These are phyloP conservation scores for Pterobdella sp. DNA, from an alignment of 2,888 invertebrate species.

Conservation along the genomic window DNA sequence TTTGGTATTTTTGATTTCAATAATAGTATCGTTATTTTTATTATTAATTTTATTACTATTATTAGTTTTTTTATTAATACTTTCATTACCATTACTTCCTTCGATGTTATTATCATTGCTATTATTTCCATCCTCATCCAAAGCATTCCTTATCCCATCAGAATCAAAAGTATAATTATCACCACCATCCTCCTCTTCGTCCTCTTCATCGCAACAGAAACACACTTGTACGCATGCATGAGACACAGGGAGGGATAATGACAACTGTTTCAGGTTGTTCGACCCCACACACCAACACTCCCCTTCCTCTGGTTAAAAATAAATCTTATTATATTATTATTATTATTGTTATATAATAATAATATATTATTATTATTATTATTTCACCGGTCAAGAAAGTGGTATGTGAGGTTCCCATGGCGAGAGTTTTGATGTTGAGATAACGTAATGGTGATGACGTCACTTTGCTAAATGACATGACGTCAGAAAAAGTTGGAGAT, in stretches of 20 bases:
- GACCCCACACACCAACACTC: conserved; percentile 48
- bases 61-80: neutral
- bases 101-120: conserved; percentile 35
- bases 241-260: conserved; percentile 37
- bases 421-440: conserved; percentile 41
- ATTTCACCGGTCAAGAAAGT: conserved; percentile 48
- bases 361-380: neutral
- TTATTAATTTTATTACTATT: neutral
- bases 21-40: too few species aligned
- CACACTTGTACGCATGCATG: neutral
- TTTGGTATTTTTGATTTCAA: too few species aligned
- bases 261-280: conserved; percentile 50
- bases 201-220: neutral
- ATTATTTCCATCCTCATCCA: conserved; percentile 38
- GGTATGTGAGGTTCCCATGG: conserved; percentile 48
- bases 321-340: neutral
- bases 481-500: conserved; percentile 42
- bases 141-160: conserved; percentile 39
- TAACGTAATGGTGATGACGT: conserved; percentile 41
- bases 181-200: neutral
- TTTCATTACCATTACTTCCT: neutral
- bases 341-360: neutral
- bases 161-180: conserved; percentile 33
- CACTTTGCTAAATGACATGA: conserved; percentile 42
- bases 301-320: conserved; percentile 41